Conservation (phyloP, 2,888 invertebrate species). For the Noctua comes region DNA sequence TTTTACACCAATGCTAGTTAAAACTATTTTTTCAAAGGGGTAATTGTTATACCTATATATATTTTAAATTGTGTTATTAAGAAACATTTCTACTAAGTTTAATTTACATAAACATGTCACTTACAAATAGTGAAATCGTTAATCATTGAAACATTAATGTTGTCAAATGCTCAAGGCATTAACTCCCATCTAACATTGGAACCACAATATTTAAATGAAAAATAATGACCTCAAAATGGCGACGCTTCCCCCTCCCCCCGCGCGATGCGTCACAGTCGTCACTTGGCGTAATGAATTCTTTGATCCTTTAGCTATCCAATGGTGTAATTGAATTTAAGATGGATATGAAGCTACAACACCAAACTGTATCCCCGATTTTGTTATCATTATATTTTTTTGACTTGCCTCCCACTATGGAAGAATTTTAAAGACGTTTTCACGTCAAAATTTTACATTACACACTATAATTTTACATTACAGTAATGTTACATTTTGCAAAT, state of each 20-base stretch:
- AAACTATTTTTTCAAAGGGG: not conserved
- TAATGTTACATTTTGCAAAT: not conserved
- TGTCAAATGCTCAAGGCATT: slow-evolving; percentile 34
- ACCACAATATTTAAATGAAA: slow-evolving; percentile 58
- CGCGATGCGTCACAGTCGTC: too few relatives aligned
- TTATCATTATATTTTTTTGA: too few relatives aligned
- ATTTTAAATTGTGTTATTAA: not conserved
- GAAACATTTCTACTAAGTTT: slow-evolving; percentile 9
- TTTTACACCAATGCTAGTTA: not conserved
- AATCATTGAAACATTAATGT: slow-evolving; percentile 15
- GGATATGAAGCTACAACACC: too few relatives aligned
- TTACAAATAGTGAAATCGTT: not conserved
- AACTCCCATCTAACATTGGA: slow-evolving; percentile 50
- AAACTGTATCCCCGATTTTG: too few relatives aligned
- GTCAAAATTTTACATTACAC: not conserved
- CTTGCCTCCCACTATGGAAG: too few relatives aligned
- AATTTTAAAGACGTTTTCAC: too few relatives aligned
- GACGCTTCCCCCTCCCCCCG: too few relatives aligned
- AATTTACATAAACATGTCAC: slow-evolving; percentile 3
- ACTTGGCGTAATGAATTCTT: too few relatives aligned
- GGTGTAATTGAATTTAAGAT: too few relatives aligned
- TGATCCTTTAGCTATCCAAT: too few relatives aligned
- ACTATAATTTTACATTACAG: not conserved
- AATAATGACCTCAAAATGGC: not conserved
- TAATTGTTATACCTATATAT: slow-evolving; percentile 9